phyloP scores from a whole-genome alignment of 2,888 invertebrate genomes.

The Liopterus haemorrhoidalis region DNA sequence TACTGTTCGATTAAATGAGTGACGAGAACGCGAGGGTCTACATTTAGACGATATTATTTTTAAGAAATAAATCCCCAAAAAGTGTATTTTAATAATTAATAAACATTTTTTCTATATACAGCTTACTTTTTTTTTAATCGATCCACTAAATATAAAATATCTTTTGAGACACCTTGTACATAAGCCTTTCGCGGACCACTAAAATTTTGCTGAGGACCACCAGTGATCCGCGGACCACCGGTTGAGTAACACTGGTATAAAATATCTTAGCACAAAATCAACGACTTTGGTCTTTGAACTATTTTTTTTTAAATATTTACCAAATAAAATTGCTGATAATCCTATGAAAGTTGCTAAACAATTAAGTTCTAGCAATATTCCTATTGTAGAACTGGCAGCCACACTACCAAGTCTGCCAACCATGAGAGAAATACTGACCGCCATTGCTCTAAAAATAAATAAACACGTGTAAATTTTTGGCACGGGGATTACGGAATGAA shows the following conservation, averaged over 20 bases:
- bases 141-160: too few relatives aligned
- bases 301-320: too few relatives aligned
- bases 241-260: too few relatives aligned
- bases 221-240: too few relatives aligned
- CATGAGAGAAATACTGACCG: slow-evolving; percentile 17
- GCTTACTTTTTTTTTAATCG: too few relatives aligned
- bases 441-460: slow-evolving; percentile 17
- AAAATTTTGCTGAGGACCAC: too few relatives aligned
- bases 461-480: not conserved
- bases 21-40: slow-evolving; percentile 6
- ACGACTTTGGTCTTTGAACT: slow-evolving; percentile 19
- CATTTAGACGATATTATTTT: not conserved
- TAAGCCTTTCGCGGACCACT: too few relatives aligned
- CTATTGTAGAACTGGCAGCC: slow-evolving; percentile 15
- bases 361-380: slow-evolving; percentile 15
- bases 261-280: slow-evolving; percentile 13
- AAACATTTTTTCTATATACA: too few relatives aligned
- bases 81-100: too few relatives aligned
- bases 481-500: not conserved
- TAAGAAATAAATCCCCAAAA: too few relatives aligned
- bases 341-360: slow-evolving; percentile 15
- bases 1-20: too few relatives aligned
- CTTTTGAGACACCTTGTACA: too few relatives aligned
- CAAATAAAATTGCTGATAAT: slow-evolving; percentile 11
- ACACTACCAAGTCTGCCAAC: slow-evolving; percentile 16